Percentiles rank a stretch among this genome's conserved stretches.
Conservation (phyloP, 2,888 invertebrate species). For the Scaptomyza caliginosa region DNA sequence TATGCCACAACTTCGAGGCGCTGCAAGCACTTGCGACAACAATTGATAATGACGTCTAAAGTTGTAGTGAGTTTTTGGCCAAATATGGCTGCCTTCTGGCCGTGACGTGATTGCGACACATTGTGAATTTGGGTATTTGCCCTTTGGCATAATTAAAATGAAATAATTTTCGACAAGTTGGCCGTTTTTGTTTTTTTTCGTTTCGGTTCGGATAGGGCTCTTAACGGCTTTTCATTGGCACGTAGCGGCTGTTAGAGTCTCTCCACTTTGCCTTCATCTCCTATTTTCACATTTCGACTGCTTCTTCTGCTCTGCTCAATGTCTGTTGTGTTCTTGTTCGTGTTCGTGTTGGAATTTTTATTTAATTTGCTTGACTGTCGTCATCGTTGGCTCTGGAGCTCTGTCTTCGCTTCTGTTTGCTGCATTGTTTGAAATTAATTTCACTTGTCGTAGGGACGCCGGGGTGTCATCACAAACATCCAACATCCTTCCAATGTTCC, state of each 20-base stretch:
- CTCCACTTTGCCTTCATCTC: no score
- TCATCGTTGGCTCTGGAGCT: conserved; percentile 33
- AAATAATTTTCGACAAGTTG: conserved; percentile 78
- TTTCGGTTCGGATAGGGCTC: conserved; percentile 10
- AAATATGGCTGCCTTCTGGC: conserved; percentile 30
- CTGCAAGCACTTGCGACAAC: conserved; percentile 9
- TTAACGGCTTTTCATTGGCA: conserved; percentile 55
- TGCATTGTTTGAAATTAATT: conserved; percentile 80
- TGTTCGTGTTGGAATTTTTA: conserved; percentile 71
- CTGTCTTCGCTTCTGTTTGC: conserved; percentile 59
- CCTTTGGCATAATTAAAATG: conserved; percentile 78
- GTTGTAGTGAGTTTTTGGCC: no score
- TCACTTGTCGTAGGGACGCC: conserved; percentile 64
- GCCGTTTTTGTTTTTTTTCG: conserved; percentile 12
- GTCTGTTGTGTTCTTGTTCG: conserved; percentile 38
- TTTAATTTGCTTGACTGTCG: conserved; percentile 71
- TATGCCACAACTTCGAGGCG: conserved; percentile 1
- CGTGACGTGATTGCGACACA: conserved; percentile 77
- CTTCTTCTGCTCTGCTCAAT: conserved; percentile 23
- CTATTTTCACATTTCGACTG: neutral
- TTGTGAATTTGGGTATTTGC: conserved; percentile 37
- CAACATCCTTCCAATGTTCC: no score
- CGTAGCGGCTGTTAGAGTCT: conserved; percentile 55
- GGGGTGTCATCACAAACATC: conserved; percentile 2
- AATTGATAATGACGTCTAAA: conserved; percentile 79